phyloP scores from a whole-genome alignment of 2,888 invertebrate genomes.

The Dasypogon diadema region DNA sequence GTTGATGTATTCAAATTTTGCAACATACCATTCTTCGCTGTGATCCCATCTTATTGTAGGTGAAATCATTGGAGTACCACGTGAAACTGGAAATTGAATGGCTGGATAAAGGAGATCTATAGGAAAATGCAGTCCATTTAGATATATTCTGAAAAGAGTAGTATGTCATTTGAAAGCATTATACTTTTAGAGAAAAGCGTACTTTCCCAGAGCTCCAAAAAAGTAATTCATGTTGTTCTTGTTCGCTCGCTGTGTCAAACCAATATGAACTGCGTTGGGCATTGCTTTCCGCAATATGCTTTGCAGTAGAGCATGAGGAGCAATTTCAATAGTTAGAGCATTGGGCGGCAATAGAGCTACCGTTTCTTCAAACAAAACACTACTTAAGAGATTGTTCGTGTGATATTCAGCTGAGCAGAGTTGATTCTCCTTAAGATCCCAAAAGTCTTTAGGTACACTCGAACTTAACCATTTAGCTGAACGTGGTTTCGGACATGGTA shows the following conservation, averaged over 20 bases:
- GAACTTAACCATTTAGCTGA: slow-evolving; percentile 87
- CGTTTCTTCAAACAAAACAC: slow-evolving; percentile 74
- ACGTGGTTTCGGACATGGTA: slow-evolving; percentile 76
- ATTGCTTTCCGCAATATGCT: slow-evolving; percentile 75
- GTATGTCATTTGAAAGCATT: too few relatives aligned
- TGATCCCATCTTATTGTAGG: slow-evolving; percentile 93
- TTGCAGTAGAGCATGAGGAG: slow-evolving; percentile 78
- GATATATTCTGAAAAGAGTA: slow-evolving; percentile 81
- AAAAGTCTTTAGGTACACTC: slow-evolving; percentile 79
- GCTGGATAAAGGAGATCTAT: slow-evolving; percentile 82
- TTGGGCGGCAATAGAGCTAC: slow-evolving; percentile 73
- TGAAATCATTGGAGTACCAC: slow-evolving; percentile 86
- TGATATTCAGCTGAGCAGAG: slow-evolving; percentile 87
- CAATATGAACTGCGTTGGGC: slow-evolving; percentile 71
- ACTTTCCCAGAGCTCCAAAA: slow-evolving; percentile 69
- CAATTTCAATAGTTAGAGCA: slow-evolving; percentile 77
- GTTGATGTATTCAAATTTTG: slow-evolving; percentile 76
- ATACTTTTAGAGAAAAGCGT: not conserved
- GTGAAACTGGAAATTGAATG: slow-evolving; percentile 84
- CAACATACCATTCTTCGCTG: slow-evolving; percentile 80
- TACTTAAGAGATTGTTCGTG: slow-evolving; percentile 82
- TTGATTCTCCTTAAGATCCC: slow-evolving; percentile 76
- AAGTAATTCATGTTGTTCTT: slow-evolving; percentile 69
- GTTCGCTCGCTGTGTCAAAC: slow-evolving; percentile 73
- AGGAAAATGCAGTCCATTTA: slow-evolving; percentile 80